Conservation (phyloP, 2,888 invertebrate species). For the Yponomeuta cagnagella region DNA sequence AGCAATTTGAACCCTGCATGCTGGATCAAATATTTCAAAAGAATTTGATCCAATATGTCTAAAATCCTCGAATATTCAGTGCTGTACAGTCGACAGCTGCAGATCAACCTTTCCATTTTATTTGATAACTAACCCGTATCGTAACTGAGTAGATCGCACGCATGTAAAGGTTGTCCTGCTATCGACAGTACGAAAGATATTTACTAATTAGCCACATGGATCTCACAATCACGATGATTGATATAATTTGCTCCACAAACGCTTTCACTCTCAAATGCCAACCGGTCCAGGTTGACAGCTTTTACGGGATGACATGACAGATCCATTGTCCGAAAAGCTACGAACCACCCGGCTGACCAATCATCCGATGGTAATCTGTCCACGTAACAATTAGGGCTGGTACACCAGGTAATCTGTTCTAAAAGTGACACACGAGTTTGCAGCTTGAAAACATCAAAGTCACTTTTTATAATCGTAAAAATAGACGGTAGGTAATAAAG, state of each 20-base stretch:
- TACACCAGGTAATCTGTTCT: not conserved
- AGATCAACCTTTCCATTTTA: not conserved
- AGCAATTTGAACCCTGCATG: too few relatives aligned
- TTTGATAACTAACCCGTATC: not conserved
- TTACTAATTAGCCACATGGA: too few relatives aligned
- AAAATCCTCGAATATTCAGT: not conserved
- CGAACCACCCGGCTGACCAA: not conserved
- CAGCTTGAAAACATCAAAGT: not conserved
- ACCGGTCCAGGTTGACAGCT: constrained; percentile 6
- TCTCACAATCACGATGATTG: not conserved
- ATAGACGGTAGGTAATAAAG: too few relatives aligned
- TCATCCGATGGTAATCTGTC: not conserved
- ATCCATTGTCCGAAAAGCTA: not conserved
- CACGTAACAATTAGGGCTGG: not conserved
- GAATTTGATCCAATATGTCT: too few relatives aligned
- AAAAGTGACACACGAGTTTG: not conserved
- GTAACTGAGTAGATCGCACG: not conserved
- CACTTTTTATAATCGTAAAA: too few relatives aligned
- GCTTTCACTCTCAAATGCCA: constrained; percentile 10
- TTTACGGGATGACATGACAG: not conserved
- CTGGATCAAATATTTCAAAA: too few relatives aligned
- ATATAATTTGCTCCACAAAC: not conserved
- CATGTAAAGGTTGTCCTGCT: not conserved
- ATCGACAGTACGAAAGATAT: not conserved
- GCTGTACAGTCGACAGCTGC: not conserved